Evolutionary conservation across 2,113 vertebrate species (phyloP), one percentile per base, ranked within the genome.

Genomic region (Tupaia chinensis): DNA sequence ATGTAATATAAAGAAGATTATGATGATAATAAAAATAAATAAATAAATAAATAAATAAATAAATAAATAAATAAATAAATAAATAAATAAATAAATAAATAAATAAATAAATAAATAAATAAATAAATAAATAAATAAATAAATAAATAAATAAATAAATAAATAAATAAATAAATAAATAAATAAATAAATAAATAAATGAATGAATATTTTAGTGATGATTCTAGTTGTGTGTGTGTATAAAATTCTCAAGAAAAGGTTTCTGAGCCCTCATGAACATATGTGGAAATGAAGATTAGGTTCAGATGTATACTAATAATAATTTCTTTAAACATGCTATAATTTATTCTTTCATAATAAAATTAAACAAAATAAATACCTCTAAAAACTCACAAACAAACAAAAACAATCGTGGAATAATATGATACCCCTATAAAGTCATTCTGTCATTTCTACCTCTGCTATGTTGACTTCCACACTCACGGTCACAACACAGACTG

Each of bases 251-350:
- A 78, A 72, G 34, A 56, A 85, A 65, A 70, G 0, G 60, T 78
- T 95, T 91, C 60, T 80, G 20, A 73, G 14, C 44, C 66, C 20
- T 95, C 22, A 80, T 66, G 19, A 80, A 87, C 88, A 94, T 79
- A 65, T 25, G 32, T 32, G 14, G 34, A 27, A 15, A 80, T n/a
- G 23, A 89, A 2, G 9, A 69, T 69, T 81, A 69, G 9, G 54
- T 53, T 82, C 53, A 27, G 23, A 20, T 66, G 9, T 14, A 53
- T 29, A 73, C 63, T n/a, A 19, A 73, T 66, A 74, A 81, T 1
- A 34, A 58, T 3, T 54, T 83, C 16, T 79, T 79, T 66, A 53
- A 56, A 93, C 15, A 91, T 15, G 17, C n/a, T 79, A 66, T 11
- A 44, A 65, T 29, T 78, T 70, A 66, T 86, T 79, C 5, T 61